Evolutionary conservation across 2,888 invertebrate genomes (phyloP).

Genomic region (Acrobeloides nanus): DNA sequence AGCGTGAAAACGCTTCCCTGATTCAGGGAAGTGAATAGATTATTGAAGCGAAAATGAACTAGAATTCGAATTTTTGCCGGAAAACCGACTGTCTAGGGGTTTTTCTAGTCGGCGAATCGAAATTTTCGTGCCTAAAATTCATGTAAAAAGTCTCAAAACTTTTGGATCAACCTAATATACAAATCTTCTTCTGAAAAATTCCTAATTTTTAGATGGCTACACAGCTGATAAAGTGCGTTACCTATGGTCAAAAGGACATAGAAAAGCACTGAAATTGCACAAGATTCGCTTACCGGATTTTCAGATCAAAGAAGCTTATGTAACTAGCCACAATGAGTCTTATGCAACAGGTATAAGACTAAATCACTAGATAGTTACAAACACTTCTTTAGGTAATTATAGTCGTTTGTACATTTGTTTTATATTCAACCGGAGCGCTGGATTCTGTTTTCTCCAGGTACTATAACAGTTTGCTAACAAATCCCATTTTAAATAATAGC

Average conservation of each 20-base stretch:
- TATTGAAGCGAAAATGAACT: too few relatives aligned
- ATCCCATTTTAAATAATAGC: slow-evolving; percentile 19
- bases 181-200: neutral
- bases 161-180: too few relatives aligned
- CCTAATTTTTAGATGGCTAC: slow-evolving; percentile 32
- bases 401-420: slow-evolving; percentile 51
- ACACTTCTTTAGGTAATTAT: slow-evolving; percentile 35
- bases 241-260: slow-evolving; percentile 38
- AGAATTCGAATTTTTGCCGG: too few relatives aligned
- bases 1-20: too few relatives aligned
- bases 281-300: slow-evolving; percentile 48
- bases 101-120: too few relatives aligned
- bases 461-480: neutral
- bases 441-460: slow-evolving; percentile 43
- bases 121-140: too few relatives aligned
- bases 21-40: too few relatives aligned
- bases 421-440: slow-evolving; percentile 42
- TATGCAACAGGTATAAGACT: slow-evolving; percentile 38
- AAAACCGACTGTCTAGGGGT: too few relatives aligned
- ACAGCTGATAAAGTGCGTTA: slow-evolving; percentile 38
- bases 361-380: neutral
- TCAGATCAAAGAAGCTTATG: slow-evolving; percentile 46
- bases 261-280: slow-evolving; percentile 33
- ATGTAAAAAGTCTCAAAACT: too few relatives aligned
- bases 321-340: slow-evolving; percentile 43